phyloP scores from a whole-genome alignment of 2,113 vertebrate genomes.

The Eublepharis macularius region DNA sequence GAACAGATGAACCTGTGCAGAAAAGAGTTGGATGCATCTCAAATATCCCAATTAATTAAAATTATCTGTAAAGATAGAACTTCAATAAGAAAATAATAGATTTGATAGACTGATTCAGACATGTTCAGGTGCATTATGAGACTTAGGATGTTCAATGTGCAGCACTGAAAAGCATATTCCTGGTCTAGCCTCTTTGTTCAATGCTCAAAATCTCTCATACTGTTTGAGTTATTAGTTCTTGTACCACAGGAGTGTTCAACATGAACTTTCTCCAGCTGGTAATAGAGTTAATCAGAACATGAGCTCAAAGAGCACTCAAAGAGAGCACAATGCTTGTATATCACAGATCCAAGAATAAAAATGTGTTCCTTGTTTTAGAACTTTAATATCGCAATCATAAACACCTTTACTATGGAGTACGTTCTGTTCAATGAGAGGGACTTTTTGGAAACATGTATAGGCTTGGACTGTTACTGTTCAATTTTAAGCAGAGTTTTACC shows the following conservation, averaged over 20 bases:
- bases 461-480: neutral
- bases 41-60: constrained; percentile 38
- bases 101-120: neutral
- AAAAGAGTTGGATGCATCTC: neutral
- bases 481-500: too few relatives aligned
- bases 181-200: constrained; percentile 4
- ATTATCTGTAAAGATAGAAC: neutral
- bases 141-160: neutral
- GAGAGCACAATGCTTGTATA: neutral
- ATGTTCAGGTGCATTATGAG: neutral
- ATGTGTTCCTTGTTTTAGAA: too few relatives aligned
- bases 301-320: neutral
- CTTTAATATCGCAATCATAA: too few relatives aligned
- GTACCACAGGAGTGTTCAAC: neutral
- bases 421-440: neutral
- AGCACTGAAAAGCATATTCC: constrained; percentile 27
- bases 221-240: constrained; percentile 15
- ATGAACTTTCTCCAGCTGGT: neutral
- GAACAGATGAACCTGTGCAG: neutral
- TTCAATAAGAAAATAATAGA: neutral
- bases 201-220: neutral
- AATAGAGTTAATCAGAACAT: neutral
- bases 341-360: too few relatives aligned
- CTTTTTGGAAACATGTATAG: neutral
- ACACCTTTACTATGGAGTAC: too few relatives aligned